These are phyloP conservation scores for Pterostichus niger DNA, from an alignment of 2,888 invertebrate species.

Conservation along the genomic window DNA sequence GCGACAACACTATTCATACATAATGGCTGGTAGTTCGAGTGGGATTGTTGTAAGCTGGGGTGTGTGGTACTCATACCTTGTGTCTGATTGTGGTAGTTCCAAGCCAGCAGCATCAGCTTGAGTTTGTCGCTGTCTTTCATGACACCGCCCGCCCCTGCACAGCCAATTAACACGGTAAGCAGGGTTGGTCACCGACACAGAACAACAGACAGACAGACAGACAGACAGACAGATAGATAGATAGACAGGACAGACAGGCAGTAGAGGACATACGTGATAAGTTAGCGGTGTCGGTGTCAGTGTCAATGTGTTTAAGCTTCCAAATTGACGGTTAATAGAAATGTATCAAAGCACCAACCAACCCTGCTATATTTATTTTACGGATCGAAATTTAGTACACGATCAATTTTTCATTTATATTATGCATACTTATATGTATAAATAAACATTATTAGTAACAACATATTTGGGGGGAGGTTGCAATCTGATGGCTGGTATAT, in stretches of 20 bases:
- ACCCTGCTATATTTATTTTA: conserved; percentile 43
- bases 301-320: no score
- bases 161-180: conserved; percentile 77
- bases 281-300: not conserved
- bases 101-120: conserved; percentile 92
- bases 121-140: conserved; percentile 93
- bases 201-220: not conserved
- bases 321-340: no score
- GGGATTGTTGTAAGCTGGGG: no score
- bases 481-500: no score
- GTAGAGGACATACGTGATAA: not conserved
- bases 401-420: no score
- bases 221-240: no score
- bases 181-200: conserved; percentile 73
- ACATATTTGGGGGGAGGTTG: no score
- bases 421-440: no score
- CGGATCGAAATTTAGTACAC: conserved; percentile 51
- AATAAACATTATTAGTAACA: no score
- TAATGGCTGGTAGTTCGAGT: no score
- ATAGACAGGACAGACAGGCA: not conserved
- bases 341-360: conserved; percentile 32
- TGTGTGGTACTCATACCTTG: conserved; percentile 78
- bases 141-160: conserved; percentile 78
- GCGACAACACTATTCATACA: no score
- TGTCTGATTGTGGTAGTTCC: conserved; percentile 91